Evolutionary conservation across 1,140 invertebrate species (phyloP), one percentile per base, ranked within the genome.

Genomic region (Micrasema longulum): DNA sequence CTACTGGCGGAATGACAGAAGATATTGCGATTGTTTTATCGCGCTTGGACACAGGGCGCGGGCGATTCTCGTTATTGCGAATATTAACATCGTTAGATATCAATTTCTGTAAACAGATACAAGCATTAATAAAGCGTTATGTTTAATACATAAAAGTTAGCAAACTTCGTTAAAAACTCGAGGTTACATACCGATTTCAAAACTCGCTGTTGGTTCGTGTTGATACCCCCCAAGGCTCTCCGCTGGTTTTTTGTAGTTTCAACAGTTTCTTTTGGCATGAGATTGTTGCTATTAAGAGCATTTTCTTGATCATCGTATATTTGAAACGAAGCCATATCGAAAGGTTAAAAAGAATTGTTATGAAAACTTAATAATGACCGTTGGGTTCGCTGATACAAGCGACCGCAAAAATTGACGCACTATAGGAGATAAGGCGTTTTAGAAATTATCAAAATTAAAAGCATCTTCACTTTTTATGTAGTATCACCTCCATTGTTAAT

Each of bases 1-100:
- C 89, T 69, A 90, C 87, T 23, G 87, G 89, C 23, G 87, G 83
- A 2, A 63, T 26, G 16, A 63, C 60, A 63, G 60, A 63, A 23
- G 60, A 63, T 14, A 16, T 14, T 38, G 60, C 45, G 4, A 70
- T 63, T 11, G 35, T 18, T 47, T 68, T 69, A n/a, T 69, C 70
- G 5, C 47, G 36, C n/a, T 69, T 72, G 1, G 60, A 26, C 14
- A 43, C 47, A 20, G 45, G 12, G 12, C 60, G 62, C 14, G 53
- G 10, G 18, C 62, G 47, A 50, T 74, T 74, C 45, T 74, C 72
- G 66, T 57, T 66, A 67, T 74, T 74, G 14, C 43, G 55, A 36
- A 70, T 63, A 23, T 62, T 62, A 23, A 50, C 20, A 22, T 70
- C 68, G 26, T 62, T 62, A 41, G 26, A 50, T 38, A 50, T 22